Conservation (phyloP, 2,888 invertebrate genomes). For the Apamea monoglypha region DNA sequence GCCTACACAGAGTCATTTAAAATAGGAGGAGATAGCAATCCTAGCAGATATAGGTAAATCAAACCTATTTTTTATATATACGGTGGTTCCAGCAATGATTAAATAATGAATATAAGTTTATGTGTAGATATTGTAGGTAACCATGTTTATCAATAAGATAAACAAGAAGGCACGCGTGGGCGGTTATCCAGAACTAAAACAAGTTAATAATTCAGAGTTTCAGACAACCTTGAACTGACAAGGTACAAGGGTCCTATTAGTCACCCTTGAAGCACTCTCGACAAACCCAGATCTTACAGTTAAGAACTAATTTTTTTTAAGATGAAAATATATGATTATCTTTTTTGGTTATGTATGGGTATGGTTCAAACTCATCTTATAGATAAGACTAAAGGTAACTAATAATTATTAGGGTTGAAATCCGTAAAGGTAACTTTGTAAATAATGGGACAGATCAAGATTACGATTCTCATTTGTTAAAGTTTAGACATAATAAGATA, state of each 20-base stretch:
- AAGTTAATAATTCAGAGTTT: constrained; percentile 38
- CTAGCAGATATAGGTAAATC: background rate
- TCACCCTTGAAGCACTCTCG: background rate
- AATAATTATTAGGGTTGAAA: background rate
- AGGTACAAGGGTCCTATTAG: constrained; percentile 13
- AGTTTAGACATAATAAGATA: background rate
- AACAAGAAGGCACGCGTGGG: constrained; percentile 5
- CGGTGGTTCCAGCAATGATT: background rate
- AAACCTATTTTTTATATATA: background rate
- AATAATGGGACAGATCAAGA: background rate
- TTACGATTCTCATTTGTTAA: background rate
- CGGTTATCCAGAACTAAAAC: constrained; percentile 6
- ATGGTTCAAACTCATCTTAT: no score
- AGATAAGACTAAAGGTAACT: background rate
- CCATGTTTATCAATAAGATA: constrained; percentile 1
- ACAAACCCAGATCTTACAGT: background rate
- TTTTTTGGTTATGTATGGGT: no score
- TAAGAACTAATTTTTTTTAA: background rate
- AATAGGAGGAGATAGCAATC: background rate
- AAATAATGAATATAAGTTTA: background rate
- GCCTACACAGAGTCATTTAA: background rate
- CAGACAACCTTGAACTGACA: constrained; percentile 24
- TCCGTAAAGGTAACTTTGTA: background rate
- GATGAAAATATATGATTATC: background rate
- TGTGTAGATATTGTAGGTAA: background rate